Base-by-base conservation (phyloP, 1,140 invertebrate genomes). In the Cotesia chilonis region DNA sequence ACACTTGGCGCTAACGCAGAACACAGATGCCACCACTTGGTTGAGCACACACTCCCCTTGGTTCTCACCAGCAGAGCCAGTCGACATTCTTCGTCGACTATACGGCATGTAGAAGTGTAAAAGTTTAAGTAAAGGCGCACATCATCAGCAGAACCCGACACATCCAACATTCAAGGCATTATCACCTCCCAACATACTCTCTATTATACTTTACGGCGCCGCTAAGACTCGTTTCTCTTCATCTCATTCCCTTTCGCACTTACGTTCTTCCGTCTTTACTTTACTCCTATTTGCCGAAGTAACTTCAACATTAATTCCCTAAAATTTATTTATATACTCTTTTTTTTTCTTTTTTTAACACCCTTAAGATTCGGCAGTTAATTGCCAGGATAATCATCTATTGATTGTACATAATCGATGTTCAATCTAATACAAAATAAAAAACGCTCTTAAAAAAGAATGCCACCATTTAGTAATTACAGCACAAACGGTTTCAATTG, bases 1-100 rank as follows among this genome's bases (percentile, higher is more conserved):
- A 52, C 73, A 72, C 73, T 74, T 70, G 17, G 73, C 75, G 75
- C 76, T 76, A 28, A 28, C 28, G 28, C 28, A 74, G 64, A 74
- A 71, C 76, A 77, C 80, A 81, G 78, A 80, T 81, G 80, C 80
- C 78, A 78, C 77, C 79, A 82, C 81, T 82, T 81, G 79, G 78
- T 77, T 77, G 79, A 79, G 78, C 75, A 75, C 73, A 77, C 73
- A 77, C 72, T 59, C 55, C 59, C 67, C 52, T 28, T 67, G 57
- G 20, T 28, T 59, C 17, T 60, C 60, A 36, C 52, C 35, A 47
- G 17, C 52, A n/a, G n/a, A 35, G 35, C 12, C n/a, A 54, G 59
- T 17, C 59, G 36, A 57, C 28, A 7, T 64, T 28, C 41, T 47
- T 20, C 28, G 47, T 12, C n/a, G 17, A 55, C 54, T 47, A n/a